phyloP scores from a whole-genome alignment of 2,113 vertebrate genomes.

The Candoia aspera region DNA sequence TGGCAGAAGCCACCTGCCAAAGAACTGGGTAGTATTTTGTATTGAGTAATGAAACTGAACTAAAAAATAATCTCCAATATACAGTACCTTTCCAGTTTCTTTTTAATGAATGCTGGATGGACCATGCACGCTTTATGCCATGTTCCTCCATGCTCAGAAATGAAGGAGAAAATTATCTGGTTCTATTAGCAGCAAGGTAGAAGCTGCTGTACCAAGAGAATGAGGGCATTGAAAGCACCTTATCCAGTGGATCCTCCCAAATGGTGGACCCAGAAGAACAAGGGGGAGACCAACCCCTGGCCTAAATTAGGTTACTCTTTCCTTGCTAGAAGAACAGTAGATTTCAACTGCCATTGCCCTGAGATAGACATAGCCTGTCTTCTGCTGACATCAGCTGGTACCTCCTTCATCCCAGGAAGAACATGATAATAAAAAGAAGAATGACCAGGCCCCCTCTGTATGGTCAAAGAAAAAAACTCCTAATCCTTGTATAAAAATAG shows the following conservation, averaged over 20 bases:
- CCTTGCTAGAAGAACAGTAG: no score
- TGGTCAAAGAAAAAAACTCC: neutral
- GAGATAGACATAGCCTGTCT: no score
- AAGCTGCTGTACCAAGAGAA: neutral
- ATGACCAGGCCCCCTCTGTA: neutral
- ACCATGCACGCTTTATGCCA: neutral
- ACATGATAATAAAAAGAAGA: no score
- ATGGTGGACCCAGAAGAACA: neutral
- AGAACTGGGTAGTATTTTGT: no score
- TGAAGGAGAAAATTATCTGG: neutral
- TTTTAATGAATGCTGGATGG: neutral
- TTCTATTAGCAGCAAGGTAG: neutral
- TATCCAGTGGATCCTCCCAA: neutral
- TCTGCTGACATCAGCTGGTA: no score
- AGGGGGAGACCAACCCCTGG: neutral
- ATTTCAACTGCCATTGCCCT: no score
- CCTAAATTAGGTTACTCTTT: no score
- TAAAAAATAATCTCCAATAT: neutral
- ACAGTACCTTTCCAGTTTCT: neutral
- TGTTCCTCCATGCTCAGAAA: neutral
- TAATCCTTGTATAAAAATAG: neutral
- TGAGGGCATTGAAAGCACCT: neutral
- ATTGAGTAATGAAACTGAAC: no score
- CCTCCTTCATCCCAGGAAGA: no score
- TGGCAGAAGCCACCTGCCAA: neutral